Evolutionary conservation across 2,888 invertebrate genomes (phyloP).

Genomic region (Drosophila engyochracea): DNA sequence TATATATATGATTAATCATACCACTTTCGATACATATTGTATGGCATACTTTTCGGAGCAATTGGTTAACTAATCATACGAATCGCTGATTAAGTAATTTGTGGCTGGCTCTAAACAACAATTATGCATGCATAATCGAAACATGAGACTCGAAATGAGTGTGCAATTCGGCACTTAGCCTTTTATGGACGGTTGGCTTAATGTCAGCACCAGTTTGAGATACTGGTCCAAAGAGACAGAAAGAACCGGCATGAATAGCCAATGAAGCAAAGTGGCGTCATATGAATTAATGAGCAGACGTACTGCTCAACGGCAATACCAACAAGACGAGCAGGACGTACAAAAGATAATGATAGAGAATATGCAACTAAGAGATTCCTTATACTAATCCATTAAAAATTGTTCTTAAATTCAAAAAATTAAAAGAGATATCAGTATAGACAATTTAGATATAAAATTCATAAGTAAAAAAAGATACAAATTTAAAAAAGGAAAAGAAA

Average conservation of each 20-base stretch:
- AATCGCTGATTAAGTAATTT: constrained; percentile 35
- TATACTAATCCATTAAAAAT: neutral
- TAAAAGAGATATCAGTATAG: neutral
- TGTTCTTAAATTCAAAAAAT: neutral
- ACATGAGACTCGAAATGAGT: constrained; percentile 45
- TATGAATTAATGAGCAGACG: constrained; percentile 74
- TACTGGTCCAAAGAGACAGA: constrained; percentile 10
- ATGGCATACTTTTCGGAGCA: constrained; percentile 12
- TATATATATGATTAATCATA: neutral
- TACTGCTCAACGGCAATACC: constrained; percentile 34
- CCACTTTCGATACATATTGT: neutral
- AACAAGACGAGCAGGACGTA: constrained; percentile 4
- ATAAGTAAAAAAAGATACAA: neutral
- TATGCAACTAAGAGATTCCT: neutral
- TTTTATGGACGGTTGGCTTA: constrained; percentile 33
- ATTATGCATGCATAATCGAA: constrained; percentile 72
- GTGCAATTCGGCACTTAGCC: constrained; percentile 73
- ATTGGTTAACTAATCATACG: constrained; percentile 15
- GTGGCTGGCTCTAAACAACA: constrained; percentile 53
- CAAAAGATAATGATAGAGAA: neutral
- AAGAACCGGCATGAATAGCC: constrained; percentile 58
- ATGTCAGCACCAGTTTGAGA: constrained; percentile 2
- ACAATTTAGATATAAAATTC: neutral
- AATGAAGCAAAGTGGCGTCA: constrained; percentile 71
- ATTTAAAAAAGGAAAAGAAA: neutral